Evolutionary conservation across 2,113 vertebrate genomes (phyloP).

Genomic region (Apteryx mantelli): DNA sequence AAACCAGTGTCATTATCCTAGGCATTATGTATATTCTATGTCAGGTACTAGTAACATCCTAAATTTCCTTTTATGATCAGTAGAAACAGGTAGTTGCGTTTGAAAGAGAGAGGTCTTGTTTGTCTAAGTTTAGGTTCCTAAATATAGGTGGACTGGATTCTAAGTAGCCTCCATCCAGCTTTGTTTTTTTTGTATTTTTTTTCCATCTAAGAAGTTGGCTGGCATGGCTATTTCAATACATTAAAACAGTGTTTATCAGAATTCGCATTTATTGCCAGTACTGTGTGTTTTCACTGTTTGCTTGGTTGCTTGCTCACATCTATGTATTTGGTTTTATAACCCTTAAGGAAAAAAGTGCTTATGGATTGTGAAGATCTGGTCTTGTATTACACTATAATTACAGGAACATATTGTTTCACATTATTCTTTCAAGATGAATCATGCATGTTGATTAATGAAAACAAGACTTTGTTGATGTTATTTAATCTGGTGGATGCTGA

Average conservation of each 20-base stretch:
- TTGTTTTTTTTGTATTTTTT: background rate
- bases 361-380: background rate
- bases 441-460: conserved; percentile 8
- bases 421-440: background rate
- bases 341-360: background rate
- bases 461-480: conserved; percentile 1
- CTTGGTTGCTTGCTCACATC: background rate
- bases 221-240: background rate
- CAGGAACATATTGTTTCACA: background rate
- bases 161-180: background rate
- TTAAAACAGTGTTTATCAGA: background rate
- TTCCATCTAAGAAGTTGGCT: background rate
- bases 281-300: background rate
- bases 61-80: background rate
- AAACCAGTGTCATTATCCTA: background rate
- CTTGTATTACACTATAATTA: background rate
- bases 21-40: background rate
- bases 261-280: background rate
- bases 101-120: background rate
- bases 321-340: background rate
- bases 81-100: background rate
- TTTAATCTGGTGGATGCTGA: background rate
- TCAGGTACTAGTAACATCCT: background rate
- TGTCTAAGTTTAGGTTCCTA: background rate
- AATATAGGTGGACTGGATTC: background rate